Evolutionary conservation across 2,888 invertebrate species (phyloP), one percentile per base, ranked within the genome.

Genomic region (Rhagonycha fulva): DNA sequence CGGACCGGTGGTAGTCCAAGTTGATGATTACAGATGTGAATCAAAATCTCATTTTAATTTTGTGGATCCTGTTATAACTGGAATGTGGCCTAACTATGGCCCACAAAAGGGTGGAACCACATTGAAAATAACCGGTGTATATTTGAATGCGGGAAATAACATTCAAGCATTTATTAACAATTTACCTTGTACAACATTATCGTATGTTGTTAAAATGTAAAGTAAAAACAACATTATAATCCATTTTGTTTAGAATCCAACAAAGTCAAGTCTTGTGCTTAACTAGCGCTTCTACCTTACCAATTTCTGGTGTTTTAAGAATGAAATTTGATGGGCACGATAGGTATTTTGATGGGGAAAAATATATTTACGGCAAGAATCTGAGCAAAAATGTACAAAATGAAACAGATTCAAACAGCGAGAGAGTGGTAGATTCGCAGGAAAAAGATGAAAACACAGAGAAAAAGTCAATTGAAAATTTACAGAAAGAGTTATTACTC

Each of bases 41-140:
- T 96, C 96, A 0, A 93, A 94, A 84, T 92, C 93, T 75, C 94
- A 94, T 84, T 97, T 94, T 87, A 92, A 94, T 82, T 97, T 97
- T 88, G 96, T 97, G 3, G 95, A 97, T 89, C 98, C 98, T 0
- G 92, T 93, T 85, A 96, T 98, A 78, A 92, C 92, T 76, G 93
- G 94, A 78, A 95, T 98, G 83, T 91, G 93, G 78, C 98, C 98
- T 0, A 93, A 92, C 81, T 93, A 93, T 85, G 99, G 99, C 0
- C 99, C 99, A 0, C 91, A 94, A 82, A 97, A 97, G 32, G 99
- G 99, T 23, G 99, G 99, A 32, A 99, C 99, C 4, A 92, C 93
- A 84, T 89, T 99, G 69, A 94, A 93, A 81, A 96, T 99, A 80
- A 93, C 93, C 72, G 99, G 99, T 0, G 93, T 94, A 84, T 95